Conservation (phyloP, 1,140 invertebrate genomes). For the Heliconius congener region DNA sequence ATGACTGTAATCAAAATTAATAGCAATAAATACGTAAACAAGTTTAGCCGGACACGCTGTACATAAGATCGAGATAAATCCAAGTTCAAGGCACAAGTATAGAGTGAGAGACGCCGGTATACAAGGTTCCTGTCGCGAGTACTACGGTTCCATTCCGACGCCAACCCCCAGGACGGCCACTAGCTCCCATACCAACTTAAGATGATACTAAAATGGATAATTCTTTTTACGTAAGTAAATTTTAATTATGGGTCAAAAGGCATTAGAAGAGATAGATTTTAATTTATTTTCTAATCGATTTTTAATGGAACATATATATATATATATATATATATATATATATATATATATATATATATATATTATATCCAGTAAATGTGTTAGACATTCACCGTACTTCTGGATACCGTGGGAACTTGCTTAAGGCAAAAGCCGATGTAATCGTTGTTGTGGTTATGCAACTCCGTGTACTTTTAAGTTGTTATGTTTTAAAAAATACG, state of each 20-base stretch:
- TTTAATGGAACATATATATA: neutral
- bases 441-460: neutral
- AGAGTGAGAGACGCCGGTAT: conserved; percentile 66
- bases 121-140: conserved; percentile 68
- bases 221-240: conserved; percentile 53
- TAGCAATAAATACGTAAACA: conserved; percentile 39
- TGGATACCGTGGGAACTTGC: conserved; percentile 4
- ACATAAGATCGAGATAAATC: conserved; percentile 76
- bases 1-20: conserved; percentile 5
- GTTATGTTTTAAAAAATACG: neutral
- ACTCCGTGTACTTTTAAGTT: neutral
- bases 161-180: conserved; percentile 48
- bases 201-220: conserved; percentile 43
- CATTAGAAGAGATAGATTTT: neutral
- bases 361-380: neutral
- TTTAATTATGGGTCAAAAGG: conserved; percentile 30
- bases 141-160: conserved; percentile 61
- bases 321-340: too few species aligned
- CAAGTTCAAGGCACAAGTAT: conserved; percentile 78
- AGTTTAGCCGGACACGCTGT: conserved; percentile 58
- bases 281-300: neutral
- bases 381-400: neutral
- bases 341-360: too few species aligned
- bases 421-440: neutral
- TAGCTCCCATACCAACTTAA: conserved; percentile 25